Base-by-base conservation (phyloP, 64 coral and sea anemone species). In the Stichodactyla helianthus region DNA sequence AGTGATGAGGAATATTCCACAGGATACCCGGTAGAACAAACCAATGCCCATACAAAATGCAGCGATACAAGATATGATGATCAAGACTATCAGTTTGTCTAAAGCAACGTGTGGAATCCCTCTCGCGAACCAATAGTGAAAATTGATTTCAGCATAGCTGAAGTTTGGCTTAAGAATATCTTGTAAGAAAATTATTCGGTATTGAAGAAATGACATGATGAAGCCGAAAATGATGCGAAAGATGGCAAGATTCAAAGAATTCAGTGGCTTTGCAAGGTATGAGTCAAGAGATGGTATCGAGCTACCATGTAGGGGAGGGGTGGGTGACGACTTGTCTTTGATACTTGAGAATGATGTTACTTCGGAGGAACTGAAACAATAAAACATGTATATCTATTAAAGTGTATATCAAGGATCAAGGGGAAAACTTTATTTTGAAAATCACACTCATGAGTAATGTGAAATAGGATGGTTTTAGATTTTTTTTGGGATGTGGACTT, bases 121-220 rank as follows among this genome's bases (percentile, higher is more conserved):
- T 53, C 84, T 62, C n/a, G 90, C 90, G 71, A 92, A 92, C 64
- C 77, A 92, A 59, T 63, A 92, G 55, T 82, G 90, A 50, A 92
- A 87, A 26, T 92, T 92, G 52, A 92, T 77, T 55, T 92, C 90
- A 14, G 90, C 76, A 56, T 87, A 92, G 55, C 50, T 57, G 44
- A 92, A 92, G 77, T 86, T 92, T 6, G 90, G 77, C 53, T 86
- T 60, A 19, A 92, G 17, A 17, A 83, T 60, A 22, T 18, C 77
- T 71, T 87, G 90, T 77, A 85, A 92, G 77, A 82, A 92, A 7
- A 80, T 11, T 27, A 81, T 59, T 6, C 90, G 90, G 60, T 87
- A 92, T 22, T 84, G 68, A 51, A 87, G 85, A 82, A 82, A 92
- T 1, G 84, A 77, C 90, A 92, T 92, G 8, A 92, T 87, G n/a